Conservation (phyloP, 2,113 vertebrate species). For the Budorcas taxicolor region DNA sequence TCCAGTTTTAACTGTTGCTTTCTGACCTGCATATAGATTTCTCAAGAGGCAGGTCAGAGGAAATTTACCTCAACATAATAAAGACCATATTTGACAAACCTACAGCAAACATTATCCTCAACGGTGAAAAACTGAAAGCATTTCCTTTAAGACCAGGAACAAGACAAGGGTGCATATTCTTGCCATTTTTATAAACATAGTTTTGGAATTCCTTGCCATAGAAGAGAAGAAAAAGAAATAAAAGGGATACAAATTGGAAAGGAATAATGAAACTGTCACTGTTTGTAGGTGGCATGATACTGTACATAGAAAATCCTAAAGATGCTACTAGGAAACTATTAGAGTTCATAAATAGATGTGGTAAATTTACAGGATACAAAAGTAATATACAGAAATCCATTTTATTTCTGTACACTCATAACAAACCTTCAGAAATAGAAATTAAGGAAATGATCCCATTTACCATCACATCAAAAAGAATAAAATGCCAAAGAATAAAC, state of each 20-base stretch:
- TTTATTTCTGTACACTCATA: background rate
- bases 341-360: background rate
- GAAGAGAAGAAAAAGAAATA: background rate
- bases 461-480: background rate
- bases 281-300: background rate
- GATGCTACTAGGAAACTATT: background rate
- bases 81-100: background rate
- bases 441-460: background rate
- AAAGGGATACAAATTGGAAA: background rate
- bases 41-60: background rate
- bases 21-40: too few species aligned
- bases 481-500: background rate
- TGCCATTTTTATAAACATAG: background rate
- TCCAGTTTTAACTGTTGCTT: too few species aligned
- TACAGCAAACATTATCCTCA: background rate
- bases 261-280: background rate
- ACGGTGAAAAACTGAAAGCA: background rate
- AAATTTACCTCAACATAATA: background rate
- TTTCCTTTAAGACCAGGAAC: background rate
- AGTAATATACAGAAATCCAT: background rate
- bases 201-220: background rate
- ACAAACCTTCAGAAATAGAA: background rate
- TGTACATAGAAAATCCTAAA: background rate
- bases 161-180: background rate
- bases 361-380: background rate